These are phyloP conservation scores for Morelia viridis DNA, from an alignment of 2,797 vertebrate species.

Conservation along the genomic window DNA sequence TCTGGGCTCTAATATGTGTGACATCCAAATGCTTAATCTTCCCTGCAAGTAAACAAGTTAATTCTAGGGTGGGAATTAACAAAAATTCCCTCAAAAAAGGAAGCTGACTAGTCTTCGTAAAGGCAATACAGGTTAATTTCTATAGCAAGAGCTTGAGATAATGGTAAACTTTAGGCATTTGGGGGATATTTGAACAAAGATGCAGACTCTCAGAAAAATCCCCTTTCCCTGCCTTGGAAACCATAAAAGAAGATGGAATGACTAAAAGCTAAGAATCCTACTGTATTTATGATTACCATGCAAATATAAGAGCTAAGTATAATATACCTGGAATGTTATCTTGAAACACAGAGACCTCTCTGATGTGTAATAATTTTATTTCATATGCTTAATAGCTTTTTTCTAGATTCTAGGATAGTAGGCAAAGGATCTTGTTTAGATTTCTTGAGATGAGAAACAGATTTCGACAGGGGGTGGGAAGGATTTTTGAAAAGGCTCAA, in stretches of 20 bases:
- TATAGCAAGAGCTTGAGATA: too few species aligned
- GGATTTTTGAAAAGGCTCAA: not conserved
- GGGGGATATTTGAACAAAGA: too few species aligned
- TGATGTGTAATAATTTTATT: not conserved
- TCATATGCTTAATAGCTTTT: not conserved
- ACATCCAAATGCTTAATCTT: slow-evolving; percentile 42
- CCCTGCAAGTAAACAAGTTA: slow-evolving; percentile 54
- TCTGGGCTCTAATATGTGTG: slow-evolving; percentile 11
- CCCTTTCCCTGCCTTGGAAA: not conserved
- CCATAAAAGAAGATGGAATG: too few species aligned
- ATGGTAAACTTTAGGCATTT: too few species aligned
- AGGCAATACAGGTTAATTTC: too few species aligned
- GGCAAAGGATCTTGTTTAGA: not conserved
- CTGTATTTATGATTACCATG: not conserved
- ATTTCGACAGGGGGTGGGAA: not conserved
- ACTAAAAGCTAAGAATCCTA: not conserved
- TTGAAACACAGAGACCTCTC: not conserved
- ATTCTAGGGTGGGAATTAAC: slow-evolving; percentile 39
- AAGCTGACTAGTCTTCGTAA: not conserved
- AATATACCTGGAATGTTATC: not conserved
- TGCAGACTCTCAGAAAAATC: not conserved
- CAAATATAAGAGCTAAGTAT: not conserved
- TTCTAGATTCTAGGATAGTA: not conserved
- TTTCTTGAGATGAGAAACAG: not conserved
- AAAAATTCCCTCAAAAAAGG: not conserved